Conservation (phyloP, 2,113 vertebrate species). For the Paracanthobrama guichenoti region DNA sequence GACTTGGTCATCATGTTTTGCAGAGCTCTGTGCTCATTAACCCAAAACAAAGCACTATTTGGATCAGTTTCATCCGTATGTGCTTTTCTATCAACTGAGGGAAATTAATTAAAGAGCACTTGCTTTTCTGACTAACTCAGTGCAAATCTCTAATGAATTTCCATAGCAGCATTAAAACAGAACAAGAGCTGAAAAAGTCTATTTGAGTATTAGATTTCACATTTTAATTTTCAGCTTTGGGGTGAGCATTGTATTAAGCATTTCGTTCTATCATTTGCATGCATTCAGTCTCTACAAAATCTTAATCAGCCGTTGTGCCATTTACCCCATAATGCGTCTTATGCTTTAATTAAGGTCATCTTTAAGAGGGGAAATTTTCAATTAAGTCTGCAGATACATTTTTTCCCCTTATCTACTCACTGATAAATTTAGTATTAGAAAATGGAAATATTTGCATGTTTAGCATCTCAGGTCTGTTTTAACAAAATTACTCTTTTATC, state of each 20-base stretch:
- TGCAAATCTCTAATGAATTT: conserved; percentile 44
- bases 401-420: background rate
- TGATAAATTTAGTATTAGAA: conserved; percentile 6
- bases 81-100: conserved; percentile 45
- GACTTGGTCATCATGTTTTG: background rate
- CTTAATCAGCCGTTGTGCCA: conserved; percentile 49
- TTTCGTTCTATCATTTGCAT: conserved; percentile 45
- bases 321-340: conserved; percentile 40
- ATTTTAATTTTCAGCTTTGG: conserved; percentile 47
- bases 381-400: conserved; percentile 29
- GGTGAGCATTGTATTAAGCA: conserved; percentile 49
- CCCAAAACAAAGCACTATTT: conserved; percentile 38
- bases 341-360: conserved; percentile 43
- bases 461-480: background rate
- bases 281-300: conserved; percentile 50
- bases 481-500: background rate
- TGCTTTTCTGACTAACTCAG: conserved; percentile 41
- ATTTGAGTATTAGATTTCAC: conserved; percentile 45
- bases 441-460: background rate
- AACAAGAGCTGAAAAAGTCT: conserved; percentile 41
- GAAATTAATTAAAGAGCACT: conserved; percentile 54
- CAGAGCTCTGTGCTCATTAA: conserved; percentile 9
- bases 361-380: conserved; percentile 40
- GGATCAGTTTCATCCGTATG: conserved; percentile 38
- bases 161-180: conserved; percentile 44